Conservation (phyloP, 2,113 vertebrate genomes). For the Casuarius casuarius region DNA sequence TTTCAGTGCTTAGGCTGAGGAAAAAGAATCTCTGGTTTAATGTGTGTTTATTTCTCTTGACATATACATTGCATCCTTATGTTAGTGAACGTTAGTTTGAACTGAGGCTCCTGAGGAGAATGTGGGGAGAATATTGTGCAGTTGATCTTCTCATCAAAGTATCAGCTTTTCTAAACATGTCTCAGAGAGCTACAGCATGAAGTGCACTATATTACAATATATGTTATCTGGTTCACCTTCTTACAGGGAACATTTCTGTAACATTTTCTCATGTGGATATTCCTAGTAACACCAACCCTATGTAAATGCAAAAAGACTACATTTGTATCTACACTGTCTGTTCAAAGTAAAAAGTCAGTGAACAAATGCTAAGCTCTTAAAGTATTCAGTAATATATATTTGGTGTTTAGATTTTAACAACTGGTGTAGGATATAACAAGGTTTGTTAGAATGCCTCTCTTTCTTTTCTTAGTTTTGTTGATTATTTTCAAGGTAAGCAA, state of each 20-base stretch:
- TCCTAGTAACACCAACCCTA: conserved; percentile 42
- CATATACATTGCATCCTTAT: not conserved
- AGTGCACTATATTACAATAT: conserved; percentile 10
- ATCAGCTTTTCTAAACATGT: conserved; percentile 31
- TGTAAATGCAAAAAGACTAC: conserved; percentile 34
- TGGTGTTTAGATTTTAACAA: conserved; percentile 41
- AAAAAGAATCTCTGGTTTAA: conserved; percentile 58
- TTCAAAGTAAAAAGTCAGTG: conserved; percentile 28
- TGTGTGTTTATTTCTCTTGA: conserved; percentile 69
- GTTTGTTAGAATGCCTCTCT: conserved; percentile 36
- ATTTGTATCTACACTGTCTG: conserved; percentile 15
- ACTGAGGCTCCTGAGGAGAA: conserved; percentile 59
- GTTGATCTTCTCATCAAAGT: conserved; percentile 66
- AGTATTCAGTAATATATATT: conserved; percentile 50
- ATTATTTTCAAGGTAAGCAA: conserved; percentile 45
- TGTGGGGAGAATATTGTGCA: conserved; percentile 39
- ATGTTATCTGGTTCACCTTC: conserved; percentile 52
- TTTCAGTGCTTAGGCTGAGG: conserved; percentile 29
- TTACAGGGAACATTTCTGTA: conserved; percentile 52
- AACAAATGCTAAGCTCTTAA: not conserved
- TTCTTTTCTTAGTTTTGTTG: conserved; percentile 53
- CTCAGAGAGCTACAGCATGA: conserved; percentile 25
- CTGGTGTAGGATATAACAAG: not conserved
- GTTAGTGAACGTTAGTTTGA: conserved; percentile 35
- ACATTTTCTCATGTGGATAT: conserved; percentile 63